Percentiles rank a stretch among this genome's conserved stretches.
phyloP scores from a whole-genome alignment of 2,113 vertebrate species.

The Stegastes partitus region DNA sequence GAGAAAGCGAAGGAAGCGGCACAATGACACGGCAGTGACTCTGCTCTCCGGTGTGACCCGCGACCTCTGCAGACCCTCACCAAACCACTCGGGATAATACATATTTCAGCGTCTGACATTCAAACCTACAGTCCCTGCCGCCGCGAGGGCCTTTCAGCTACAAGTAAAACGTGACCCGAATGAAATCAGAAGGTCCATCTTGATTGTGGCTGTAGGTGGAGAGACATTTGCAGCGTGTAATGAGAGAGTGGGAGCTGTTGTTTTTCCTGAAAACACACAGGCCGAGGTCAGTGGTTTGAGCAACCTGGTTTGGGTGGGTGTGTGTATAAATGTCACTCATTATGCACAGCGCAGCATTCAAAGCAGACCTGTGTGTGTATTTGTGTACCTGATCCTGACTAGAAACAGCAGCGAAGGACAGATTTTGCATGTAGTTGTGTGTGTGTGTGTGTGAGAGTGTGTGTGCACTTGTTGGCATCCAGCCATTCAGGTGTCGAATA shows the following conservation, averaged over 20 bases:
- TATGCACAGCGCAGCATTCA: conserved; percentile 29
- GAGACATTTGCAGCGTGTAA: conserved; percentile 40
- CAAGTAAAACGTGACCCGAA: conserved; percentile 35
- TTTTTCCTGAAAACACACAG: conserved; percentile 49
- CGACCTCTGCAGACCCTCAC: conserved; percentile 15
- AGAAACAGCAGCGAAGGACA: conserved; percentile 12
- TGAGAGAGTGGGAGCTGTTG: conserved; percentile 43
- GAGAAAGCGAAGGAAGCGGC: conserved; percentile 2
- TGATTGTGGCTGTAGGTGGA: conserved; percentile 49
- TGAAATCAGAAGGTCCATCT: conserved; percentile 58
- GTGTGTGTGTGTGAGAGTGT: background rate
- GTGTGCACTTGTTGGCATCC: background rate
- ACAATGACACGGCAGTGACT: conserved; percentile 15
- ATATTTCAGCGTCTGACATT: conserved; percentile 33
- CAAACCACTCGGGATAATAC: conserved; percentile 1
- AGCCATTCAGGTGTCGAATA: background rate
- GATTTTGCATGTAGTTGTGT: background rate
- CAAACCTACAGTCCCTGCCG: background rate
- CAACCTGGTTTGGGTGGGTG: conserved; percentile 30
- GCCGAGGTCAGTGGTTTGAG: conserved; percentile 32
- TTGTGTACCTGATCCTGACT: conserved; percentile 32
- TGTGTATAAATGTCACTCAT: conserved; percentile 24
- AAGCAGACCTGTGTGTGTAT: conserved; percentile 36
- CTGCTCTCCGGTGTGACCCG: conserved; percentile 23
- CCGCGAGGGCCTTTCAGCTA: conserved; percentile 8